Percentiles rank a stretch among this genome's conserved stretches.
These are phyloP conservation scores for Papilio polytes DNA, from an alignment of 1,140 invertebrate species.

Conservation along the genomic window DNA sequence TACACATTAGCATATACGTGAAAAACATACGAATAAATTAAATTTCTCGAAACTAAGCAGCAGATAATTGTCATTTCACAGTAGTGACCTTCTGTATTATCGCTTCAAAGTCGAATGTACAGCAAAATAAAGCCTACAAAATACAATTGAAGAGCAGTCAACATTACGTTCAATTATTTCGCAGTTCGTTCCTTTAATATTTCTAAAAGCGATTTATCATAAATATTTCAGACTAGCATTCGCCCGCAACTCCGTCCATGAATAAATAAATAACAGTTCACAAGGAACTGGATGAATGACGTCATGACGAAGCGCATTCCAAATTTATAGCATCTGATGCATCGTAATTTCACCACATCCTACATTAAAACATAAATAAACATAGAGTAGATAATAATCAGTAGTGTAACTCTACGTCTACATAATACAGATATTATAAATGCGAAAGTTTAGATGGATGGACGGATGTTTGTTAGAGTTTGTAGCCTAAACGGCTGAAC, in stretches of 20 bases:
- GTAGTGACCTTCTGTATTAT: background rate
- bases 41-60: background rate
- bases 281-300: background rate
- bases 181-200: background rate
- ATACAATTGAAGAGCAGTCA: background rate
- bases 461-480: no score
- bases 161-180: background rate
- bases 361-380: conserved; percentile 13
- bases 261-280: background rate
- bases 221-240: background rate
- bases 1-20: background rate
- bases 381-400: background rate
- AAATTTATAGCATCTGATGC: conserved; percentile 4
- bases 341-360: background rate
- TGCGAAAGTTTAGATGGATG: no score
- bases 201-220: background rate
- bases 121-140: background rate
- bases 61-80: conserved; percentile 6
- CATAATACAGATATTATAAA: no score
- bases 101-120: conserved; percentile 10
- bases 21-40: background rate
- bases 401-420: background rate
- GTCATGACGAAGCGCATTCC: conserved; percentile 7
- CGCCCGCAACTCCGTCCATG: no score
- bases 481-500: no score